A percentile compares a stretch with the other conserved stretches of the same genome.
Evolutionary conservation across 2,113 vertebrate genomes (phyloP).

Genomic region (Dinomys branickii): DNA sequence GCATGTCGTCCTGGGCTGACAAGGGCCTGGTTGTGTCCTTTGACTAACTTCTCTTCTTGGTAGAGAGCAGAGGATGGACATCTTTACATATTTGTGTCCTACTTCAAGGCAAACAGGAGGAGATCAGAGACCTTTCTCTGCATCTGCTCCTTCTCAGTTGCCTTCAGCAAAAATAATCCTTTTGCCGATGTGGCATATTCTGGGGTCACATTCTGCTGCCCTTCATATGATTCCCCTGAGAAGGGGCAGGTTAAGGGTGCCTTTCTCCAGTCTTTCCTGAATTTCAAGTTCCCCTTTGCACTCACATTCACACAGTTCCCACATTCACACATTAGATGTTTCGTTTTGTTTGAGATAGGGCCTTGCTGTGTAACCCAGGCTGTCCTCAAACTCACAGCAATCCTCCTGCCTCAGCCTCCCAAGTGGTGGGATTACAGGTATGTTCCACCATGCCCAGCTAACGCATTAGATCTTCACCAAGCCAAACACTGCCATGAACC

Average conservation of each 20-base stretch:
- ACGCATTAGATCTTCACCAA: neutral
- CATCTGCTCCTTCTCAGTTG: neutral
- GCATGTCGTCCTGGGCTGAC: neutral
- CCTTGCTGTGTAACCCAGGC: neutral
- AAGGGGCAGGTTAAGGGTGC: neutral
- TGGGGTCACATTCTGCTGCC: neutral
- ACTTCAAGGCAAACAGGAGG: neutral
- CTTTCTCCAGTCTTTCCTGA: neutral
- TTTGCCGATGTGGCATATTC: neutral
- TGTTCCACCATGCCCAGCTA: neutral
- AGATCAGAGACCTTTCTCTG: neutral
- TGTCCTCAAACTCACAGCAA: neutral
- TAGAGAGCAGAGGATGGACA: neutral
- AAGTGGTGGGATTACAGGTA: neutral
- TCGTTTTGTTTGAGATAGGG: neutral
- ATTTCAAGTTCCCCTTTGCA: neutral
- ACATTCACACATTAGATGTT: neutral
- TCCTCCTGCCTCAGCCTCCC: neutral
- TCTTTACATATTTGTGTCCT: neutral
- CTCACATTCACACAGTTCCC: neutral
- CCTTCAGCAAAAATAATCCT: neutral
- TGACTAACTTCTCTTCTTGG: neutral
- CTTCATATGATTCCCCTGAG: neutral
- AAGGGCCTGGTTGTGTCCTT: neutral
- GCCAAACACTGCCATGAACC: neutral